These are phyloP conservation scores for Drosophila miranda DNA, from an alignment of 1,140 invertebrate species.

Conservation along the genomic window DNA sequence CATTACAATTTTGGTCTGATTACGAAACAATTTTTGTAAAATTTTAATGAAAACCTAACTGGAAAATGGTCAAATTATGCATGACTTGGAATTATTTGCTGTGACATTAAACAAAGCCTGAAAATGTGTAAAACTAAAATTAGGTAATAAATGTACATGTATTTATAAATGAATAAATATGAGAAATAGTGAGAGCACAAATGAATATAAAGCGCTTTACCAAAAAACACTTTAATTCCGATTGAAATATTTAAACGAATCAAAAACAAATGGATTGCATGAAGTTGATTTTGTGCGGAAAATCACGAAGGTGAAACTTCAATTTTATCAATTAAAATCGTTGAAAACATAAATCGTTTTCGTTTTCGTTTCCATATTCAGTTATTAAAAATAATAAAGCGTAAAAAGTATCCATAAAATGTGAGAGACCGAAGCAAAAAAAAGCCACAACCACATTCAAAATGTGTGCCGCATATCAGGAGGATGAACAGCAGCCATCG, in stretches of 20 bases:
- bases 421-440: constrained; percentile 3
- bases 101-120: too few species aligned
- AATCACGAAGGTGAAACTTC: too few species aligned
- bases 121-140: too few species aligned
- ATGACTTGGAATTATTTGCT: too few species aligned
- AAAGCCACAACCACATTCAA: constrained; percentile 9
- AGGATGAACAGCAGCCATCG: constrained; percentile 16
- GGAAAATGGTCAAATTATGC: background rate
- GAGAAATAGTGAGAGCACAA: too few species aligned
- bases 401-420: constrained; percentile 40
- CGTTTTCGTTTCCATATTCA: background rate
- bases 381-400: constrained; percentile 37
- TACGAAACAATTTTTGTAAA: constrained; percentile 9
- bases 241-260: too few species aligned
- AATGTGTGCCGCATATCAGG: constrained; percentile 38
- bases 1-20: constrained; percentile 7
- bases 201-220: too few species aligned
- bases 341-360: background rate
- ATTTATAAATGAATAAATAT: too few species aligned
- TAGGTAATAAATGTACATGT: too few species aligned
- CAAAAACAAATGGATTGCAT: too few species aligned
- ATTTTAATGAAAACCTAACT: constrained; percentile 27
- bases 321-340: constrained; percentile 2
- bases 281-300: too few species aligned
- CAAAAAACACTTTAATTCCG: too few species aligned